These are phyloP conservation scores for Chaenodraco wilsoni DNA, from an alignment of 2,797 vertebrate species.

Conservation along the genomic window DNA sequence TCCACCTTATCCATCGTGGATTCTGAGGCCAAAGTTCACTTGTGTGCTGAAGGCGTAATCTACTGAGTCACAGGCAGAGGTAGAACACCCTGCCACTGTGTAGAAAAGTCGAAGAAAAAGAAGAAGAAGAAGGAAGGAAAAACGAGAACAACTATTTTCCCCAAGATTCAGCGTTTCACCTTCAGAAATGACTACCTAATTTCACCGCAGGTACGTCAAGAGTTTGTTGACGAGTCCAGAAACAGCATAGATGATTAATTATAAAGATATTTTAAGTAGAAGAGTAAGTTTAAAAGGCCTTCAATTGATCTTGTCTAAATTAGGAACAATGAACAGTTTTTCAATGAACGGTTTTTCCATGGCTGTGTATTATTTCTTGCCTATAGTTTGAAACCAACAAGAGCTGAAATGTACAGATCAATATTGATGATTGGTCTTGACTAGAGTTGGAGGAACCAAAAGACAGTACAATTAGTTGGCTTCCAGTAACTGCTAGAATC, in stretches of 20 bases:
- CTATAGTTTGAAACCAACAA: no score
- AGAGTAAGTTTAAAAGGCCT: background rate
- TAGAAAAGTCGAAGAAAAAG: slow-evolving; percentile 8
- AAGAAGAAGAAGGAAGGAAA: slow-evolving; percentile 5
- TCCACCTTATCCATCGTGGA: slow-evolving; percentile 40
- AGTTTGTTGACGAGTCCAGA: background rate
- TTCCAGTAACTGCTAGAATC: no score
- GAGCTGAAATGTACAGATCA: no score
- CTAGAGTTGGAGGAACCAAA: background rate
- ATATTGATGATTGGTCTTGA: no score
- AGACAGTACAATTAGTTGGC: background rate
- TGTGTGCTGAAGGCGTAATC: slow-evolving; percentile 58
- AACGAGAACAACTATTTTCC: background rate
- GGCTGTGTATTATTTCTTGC: background rate
- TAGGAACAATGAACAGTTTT: background rate
- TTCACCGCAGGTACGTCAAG: slow-evolving; percentile 29
- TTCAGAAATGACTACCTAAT: background rate
- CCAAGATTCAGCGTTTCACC: background rate
- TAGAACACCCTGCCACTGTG: slow-evolving; percentile 16
- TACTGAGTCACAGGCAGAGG: slow-evolving; percentile 10
- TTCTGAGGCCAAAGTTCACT: slow-evolving; percentile 53
- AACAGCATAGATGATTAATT: background rate
- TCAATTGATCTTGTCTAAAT: background rate
- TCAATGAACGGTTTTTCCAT: background rate
- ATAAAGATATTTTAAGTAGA: background rate